Conservation (phyloP, 2,888 invertebrate genomes). For the Theodoxus fluviatilis region DNA sequence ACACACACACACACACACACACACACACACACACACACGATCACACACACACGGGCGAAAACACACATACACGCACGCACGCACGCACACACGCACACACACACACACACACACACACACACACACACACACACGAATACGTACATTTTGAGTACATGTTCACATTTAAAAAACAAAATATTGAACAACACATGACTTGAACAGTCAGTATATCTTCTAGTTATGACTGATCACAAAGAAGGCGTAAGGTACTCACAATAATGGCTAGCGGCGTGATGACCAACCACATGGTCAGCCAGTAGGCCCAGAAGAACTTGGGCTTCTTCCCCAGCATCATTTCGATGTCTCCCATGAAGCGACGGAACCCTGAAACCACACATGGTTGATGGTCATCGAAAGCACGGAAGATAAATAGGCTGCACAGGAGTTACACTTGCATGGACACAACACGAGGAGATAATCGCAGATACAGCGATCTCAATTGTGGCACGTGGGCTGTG, state of each 20-base stretch:
- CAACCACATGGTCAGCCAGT: conserved; percentile 32
- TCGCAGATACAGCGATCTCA: too few relatives aligned
- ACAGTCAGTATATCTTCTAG: too few relatives aligned
- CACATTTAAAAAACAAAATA: too few relatives aligned
- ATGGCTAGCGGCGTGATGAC: conserved; percentile 30
- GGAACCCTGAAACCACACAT: conserved; percentile 29
- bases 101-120: too few relatives aligned
- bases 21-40: conserved; percentile 10
- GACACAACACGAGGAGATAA: too few relatives aligned
- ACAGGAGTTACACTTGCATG: not conserved
- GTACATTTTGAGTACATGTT: too few relatives aligned
- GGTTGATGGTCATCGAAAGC: too few relatives aligned
- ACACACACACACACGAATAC: too few relatives aligned
- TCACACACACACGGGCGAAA: not conserved
- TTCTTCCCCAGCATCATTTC: conserved; percentile 34
- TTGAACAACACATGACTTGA: too few relatives aligned
- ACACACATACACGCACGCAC: not conserved
- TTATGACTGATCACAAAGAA: too few relatives aligned
- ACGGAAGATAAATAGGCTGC: not conserved
- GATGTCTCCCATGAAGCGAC: conserved; percentile 29
- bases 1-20: conserved; percentile 5
- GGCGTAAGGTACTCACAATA: too few relatives aligned
- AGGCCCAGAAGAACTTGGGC: conserved; percentile 30
- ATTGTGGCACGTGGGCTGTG: too few relatives aligned
- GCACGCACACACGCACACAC: conserved; percentile 7